These are phyloP conservation scores for Myotis planiceps DNA, from an alignment of 2,797 vertebrate genomes.

Conservation along the genomic window DNA sequence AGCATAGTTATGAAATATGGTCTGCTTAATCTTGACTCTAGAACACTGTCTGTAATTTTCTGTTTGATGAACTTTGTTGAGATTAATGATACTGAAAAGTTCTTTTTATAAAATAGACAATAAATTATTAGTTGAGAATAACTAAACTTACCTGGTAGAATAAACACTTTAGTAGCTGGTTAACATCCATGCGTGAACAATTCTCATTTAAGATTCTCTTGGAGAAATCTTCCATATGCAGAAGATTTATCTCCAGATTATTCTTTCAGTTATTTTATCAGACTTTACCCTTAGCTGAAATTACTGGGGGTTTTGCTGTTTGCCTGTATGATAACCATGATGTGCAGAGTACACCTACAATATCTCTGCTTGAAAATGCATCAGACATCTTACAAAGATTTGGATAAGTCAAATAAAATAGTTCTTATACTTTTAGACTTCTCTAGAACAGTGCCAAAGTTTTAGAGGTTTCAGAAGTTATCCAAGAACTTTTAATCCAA, in stretches of 20 bases:
- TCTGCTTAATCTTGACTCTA: not conserved
- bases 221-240: not conserved
- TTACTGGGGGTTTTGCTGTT: not conserved
- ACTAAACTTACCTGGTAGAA: not conserved
- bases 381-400: not conserved
- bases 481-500: not conserved
- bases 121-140: not conserved
- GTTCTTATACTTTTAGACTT: not conserved
- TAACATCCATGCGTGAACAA: not conserved
- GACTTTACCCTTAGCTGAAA: not conserved
- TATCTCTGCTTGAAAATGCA: not conserved
- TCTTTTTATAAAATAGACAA: not conserved
- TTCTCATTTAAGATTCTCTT: not conserved
- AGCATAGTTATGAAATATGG: not conserved
- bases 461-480: not conserved
- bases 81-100: not conserved
- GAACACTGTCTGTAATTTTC: not conserved
- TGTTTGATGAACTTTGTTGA: not conserved
- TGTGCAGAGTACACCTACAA: accelerated
- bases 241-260: not conserved
- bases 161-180: not conserved
- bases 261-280: not conserved
- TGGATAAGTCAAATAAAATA: not conserved
- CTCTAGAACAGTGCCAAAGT: not conserved
- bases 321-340: not conserved